Percentiles rank a stretch among this genome's conserved stretches.
These are phyloP conservation scores for Dolichotis patagonum DNA, from an alignment of 2,113 vertebrate species.

Conservation along the genomic window DNA sequence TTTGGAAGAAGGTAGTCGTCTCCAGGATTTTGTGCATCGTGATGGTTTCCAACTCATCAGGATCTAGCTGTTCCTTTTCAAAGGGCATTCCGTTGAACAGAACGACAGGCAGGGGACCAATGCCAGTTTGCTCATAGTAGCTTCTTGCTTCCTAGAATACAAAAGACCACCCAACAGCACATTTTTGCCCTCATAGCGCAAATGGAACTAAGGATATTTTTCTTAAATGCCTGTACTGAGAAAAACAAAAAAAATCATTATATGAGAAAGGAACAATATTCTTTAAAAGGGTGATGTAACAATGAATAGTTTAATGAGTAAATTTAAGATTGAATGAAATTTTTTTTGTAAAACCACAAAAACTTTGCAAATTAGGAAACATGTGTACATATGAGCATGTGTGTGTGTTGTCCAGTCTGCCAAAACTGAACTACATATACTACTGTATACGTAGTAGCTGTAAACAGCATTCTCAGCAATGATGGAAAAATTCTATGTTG, in stretches of 20 bases:
- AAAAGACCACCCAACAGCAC: slow-evolving; percentile 59
- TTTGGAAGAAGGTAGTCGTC: slow-evolving; percentile 95
- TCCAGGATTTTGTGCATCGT: slow-evolving; percentile 99
- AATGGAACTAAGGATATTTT: background rate
- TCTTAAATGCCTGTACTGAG: background rate
- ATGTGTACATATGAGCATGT: background rate
- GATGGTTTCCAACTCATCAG: slow-evolving; percentile 96
- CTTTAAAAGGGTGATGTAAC: background rate
- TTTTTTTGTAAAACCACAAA: slow-evolving; percentile 22
- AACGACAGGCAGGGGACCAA: slow-evolving; percentile 94
- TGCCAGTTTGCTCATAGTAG: slow-evolving; percentile 95
- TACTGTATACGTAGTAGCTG: background rate
- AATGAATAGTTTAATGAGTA: background rate
- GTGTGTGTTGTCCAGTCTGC: background rate
- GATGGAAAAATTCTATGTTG: background rate
- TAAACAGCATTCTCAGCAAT: background rate
- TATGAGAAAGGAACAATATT: background rate
- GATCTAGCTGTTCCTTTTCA: slow-evolving; percentile 95
- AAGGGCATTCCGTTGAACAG: slow-evolving; percentile 97
- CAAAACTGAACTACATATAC: background rate
- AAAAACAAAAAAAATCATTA: background rate
- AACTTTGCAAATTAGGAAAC: background rate
- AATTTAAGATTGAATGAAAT: background rate
- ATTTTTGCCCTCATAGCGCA: slow-evolving; percentile 10
- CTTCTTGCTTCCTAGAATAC: slow-evolving; percentile 90